Evolutionary conservation across 2,113 vertebrate genomes (phyloP).

Genomic region (Mesocricetus auratus): DNA sequence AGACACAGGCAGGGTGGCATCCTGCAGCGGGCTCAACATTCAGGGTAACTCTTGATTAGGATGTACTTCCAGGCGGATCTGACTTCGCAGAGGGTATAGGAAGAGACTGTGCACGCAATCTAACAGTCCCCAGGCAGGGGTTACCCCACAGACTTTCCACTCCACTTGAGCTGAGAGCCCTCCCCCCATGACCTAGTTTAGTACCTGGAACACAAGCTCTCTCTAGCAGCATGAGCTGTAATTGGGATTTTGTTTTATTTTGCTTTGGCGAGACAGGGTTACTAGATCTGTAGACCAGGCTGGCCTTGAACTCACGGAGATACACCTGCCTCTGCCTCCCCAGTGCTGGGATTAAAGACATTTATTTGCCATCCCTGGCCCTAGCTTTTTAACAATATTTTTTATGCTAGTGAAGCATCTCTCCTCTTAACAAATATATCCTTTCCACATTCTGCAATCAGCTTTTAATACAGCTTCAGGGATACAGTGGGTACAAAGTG

Average conservation of each 20-base stretch:
- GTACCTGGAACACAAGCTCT: neutral
- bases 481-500: neutral
- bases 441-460: constrained; percentile 34
- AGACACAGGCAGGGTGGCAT: neutral
- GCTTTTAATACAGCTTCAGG: constrained; percentile 23
- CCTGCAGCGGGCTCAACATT: neutral
- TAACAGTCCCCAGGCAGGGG: neutral
- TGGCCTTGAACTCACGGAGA: neutral
- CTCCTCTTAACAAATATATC: neutral
- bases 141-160: neutral
- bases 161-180: too few relatives aligned
- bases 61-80: neutral
- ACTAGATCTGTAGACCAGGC: neutral
- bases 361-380: neutral
- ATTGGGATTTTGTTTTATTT: constrained; percentile 40
- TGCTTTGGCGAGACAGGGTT: neutral
- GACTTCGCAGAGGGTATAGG: neutral
- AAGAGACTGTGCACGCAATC: neutral
- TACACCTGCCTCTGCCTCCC: neutral
- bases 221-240: neutral
- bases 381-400: neutral
- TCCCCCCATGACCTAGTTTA: neutral
- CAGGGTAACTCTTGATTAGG: neutral
- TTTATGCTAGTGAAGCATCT: neutral
- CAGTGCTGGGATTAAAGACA: neutral